Percentiles rank a stretch among this genome's conserved stretches.
phyloP scores from a whole-genome alignment of 2,113 vertebrate species.

The Oncorhynchus kisutch region DNA sequence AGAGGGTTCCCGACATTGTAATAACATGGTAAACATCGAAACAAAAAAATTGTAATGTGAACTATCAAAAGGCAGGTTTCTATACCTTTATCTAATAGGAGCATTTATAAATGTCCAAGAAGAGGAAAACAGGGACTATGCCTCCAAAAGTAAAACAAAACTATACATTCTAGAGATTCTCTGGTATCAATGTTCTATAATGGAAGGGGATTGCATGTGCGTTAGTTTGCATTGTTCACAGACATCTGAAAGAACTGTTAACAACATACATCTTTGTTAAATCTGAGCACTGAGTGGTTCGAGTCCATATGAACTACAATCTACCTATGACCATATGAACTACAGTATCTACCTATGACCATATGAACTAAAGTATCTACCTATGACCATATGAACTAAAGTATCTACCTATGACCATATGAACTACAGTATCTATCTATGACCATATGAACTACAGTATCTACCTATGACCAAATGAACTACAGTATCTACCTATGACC shows the following conservation, averaged over 20 bases:
- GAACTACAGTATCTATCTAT: too few relatives aligned
- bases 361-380: too few relatives aligned
- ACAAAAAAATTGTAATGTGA: not conserved
- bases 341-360: too few relatives aligned
- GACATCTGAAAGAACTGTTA: constrained; percentile 43
- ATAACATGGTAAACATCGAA: not conserved
- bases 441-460: too few relatives aligned
- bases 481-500: too few relatives aligned
- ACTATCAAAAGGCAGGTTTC: not conserved
- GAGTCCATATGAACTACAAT: constrained; percentile 9
- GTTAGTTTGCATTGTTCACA: constrained; percentile 39
- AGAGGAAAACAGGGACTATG: constrained; percentile 45
- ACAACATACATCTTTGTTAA: constrained; percentile 32
- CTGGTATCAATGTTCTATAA: constrained; percentile 42
- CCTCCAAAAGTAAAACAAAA: constrained; percentile 38
- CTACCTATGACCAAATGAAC: too few relatives aligned
- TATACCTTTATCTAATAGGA: not conserved
- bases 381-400: too few relatives aligned
- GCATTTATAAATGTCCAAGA: not conserved
- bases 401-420: too few relatives aligned
- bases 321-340: too few relatives aligned
- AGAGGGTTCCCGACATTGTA: too few relatives aligned
- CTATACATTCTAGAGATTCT: constrained; percentile 41
- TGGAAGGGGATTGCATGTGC: constrained; percentile 39
- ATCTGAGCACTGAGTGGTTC: constrained; percentile 41